A percentile compares a stretch with the other conserved stretches of the same genome.
Conservation (phyloP, 2,113 vertebrate species). For the Tetraodon nigroviridis region DNA sequence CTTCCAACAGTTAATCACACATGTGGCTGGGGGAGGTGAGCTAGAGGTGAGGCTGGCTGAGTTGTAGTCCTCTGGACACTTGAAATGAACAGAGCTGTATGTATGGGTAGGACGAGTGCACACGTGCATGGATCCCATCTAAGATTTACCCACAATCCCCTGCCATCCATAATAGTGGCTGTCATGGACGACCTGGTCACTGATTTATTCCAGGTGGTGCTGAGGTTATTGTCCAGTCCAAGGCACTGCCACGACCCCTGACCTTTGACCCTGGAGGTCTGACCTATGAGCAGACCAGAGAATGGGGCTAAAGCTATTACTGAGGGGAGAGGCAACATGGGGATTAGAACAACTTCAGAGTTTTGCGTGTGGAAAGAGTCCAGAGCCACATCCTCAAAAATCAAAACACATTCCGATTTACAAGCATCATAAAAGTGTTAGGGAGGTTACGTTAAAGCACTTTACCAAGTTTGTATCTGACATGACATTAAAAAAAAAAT, state of each 20-base stretch:
- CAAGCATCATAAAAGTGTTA: too few relatives aligned
- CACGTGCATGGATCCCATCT: constrained; percentile 4
- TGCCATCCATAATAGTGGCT: constrained; percentile 63
- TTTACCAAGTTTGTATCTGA: too few relatives aligned
- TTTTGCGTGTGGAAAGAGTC: too few relatives aligned
- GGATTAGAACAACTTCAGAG: constrained; percentile 50
- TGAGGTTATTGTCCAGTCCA: constrained; percentile 70
- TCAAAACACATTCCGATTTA: too few relatives aligned
- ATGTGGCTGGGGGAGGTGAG: constrained; percentile 36
- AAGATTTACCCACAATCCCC: constrained; percentile 59
- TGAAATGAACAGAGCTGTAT: constrained; percentile 23
- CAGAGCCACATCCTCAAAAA: too few relatives aligned
- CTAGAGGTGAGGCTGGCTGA: constrained; percentile 43
- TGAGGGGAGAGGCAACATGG: constrained; percentile 56
- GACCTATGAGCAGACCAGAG: constrained; percentile 55
- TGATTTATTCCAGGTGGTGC: constrained; percentile 77
- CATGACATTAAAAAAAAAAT: too few relatives aligned
- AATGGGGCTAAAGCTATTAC: constrained; percentile 54
- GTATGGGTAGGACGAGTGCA: background rate
- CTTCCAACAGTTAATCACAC: constrained; percentile 68
- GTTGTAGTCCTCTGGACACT: constrained; percentile 53
- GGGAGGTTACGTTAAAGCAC: too few relatives aligned
- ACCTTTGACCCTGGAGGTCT: constrained; percentile 51
- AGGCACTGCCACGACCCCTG: constrained; percentile 64
- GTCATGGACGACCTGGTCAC: constrained; percentile 62